Base-by-base conservation (phyloP, 2,888 invertebrate genomes). In the Agrotis clavis region DNA sequence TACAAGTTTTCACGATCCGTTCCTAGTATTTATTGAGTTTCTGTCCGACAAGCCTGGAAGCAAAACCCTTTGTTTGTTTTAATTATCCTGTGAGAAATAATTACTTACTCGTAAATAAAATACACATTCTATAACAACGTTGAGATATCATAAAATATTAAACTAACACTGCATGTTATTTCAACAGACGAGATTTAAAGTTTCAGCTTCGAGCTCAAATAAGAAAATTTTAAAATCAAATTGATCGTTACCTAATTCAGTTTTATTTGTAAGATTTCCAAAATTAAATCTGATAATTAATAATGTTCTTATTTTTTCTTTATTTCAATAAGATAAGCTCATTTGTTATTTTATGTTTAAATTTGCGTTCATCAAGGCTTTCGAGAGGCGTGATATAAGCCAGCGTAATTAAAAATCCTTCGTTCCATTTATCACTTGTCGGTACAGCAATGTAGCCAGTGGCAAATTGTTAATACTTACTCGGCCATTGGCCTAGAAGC, bases 1-100 rank as follows among this genome's bases (percentile, higher is more conserved):
- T 88, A 89, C 87, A 88, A 89, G 87, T 87, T 86, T 86, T 83
- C 77, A 69, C 77, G 81, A 84, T 77, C 83, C 81, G 71, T 86
- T 87, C 81, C 73, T 66, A 61, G 73, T 82, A 76, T 82, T 82
- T 84, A 84, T 71, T 63, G 68, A 82, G 72, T 80, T 81, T 78
- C 67, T 75, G 50, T 71, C 51, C 45, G 18, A 63, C 21, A 35
- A 61, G 18, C 16, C 53, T 68, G 35, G 13, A 45, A 64, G 19
- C 45, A 53, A 70, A 65, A 21, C 59, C 67, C 59, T 71, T 73
- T 70, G 67, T 79, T 81, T 67, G 62, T 77, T 77, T 82, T 77
- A 64, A 72, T 78, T 79, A 82, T 66, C 16, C 56, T 72, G n/a
- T 41, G 45, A 78, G 19, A 4, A 61, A 25, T 71, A 35, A 59